Percentiles rank a stretch among this genome's conserved stretches.
These are phyloP conservation scores for Metallyticus violacea DNA, from an alignment of 2,888 invertebrate genomes.

Conservation along the genomic window DNA sequence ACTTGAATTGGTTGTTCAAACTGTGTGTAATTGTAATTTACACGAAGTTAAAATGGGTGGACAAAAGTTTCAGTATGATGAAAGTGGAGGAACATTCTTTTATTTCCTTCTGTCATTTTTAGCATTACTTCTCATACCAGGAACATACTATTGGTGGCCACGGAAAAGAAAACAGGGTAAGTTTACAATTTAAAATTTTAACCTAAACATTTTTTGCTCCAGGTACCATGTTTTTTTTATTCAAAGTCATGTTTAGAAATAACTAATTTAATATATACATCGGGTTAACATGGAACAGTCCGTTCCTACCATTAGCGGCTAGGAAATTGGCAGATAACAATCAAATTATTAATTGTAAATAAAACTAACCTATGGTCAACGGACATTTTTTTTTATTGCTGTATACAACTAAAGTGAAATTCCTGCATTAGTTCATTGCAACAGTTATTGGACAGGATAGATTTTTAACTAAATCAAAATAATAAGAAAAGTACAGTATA, in stretches of 20 bases:
- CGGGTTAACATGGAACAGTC: neutral
- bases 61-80: slow-evolving; percentile 99
- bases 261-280: neutral
- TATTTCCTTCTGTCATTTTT: slow-evolving; percentile 97
- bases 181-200: neutral
- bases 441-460: no score
- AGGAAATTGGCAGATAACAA: neutral
- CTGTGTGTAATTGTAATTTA: neutral
- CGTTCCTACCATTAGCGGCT: neutral
- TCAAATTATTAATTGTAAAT: neutral
- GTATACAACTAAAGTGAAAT: no score
- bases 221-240: neutral
- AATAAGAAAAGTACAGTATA: no score
- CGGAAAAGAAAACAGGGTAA: slow-evolving; percentile 86
- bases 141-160: slow-evolving; percentile 98
- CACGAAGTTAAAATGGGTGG: slow-evolving; percentile 71
- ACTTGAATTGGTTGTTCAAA: neutral
- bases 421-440: no score
- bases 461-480: no score
- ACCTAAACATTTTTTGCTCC: neutral
- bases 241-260: neutral
- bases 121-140: slow-evolving; percentile 90
- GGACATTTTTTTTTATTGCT: no score
- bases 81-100: slow-evolving; percentile 98
- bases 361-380: neutral